These are phyloP conservation scores for Montipora foliosa DNA, from an alignment of 64 coral and sea anemone species.

Conservation along the genomic window DNA sequence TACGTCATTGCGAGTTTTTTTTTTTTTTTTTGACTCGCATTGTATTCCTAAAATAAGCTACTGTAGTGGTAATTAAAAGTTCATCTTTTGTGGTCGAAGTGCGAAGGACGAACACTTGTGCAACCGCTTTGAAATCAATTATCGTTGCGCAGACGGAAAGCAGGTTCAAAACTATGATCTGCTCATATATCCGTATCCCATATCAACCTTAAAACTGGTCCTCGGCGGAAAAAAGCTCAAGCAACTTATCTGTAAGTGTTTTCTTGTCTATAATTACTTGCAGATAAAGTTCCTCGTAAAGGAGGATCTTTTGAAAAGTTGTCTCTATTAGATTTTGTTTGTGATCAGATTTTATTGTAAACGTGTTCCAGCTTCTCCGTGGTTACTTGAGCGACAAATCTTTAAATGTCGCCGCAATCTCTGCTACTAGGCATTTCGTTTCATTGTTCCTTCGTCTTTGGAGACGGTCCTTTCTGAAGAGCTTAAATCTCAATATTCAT, in stretches of 20 bases:
- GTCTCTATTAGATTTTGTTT: too few species aligned
- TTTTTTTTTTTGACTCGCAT: neutral
- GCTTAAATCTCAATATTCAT: slow-evolving; percentile 41
- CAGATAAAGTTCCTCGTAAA: too few species aligned
- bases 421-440: neutral
- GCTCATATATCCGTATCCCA: too few species aligned
- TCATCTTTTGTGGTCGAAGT: neutral
- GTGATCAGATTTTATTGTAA: too few species aligned
- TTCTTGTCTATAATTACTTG: too few species aligned
- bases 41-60: neutral
- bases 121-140: neutral
- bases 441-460: neutral
- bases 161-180: too few species aligned
- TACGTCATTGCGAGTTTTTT: neutral
- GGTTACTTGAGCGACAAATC: neutral
- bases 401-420: neutral
- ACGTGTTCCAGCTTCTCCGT: neutral
- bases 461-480: neutral
- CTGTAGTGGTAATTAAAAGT: neutral
- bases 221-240: too few species aligned
- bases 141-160: neutral
- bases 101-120: neutral
- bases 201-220: too few species aligned
- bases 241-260: too few species aligned
- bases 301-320: too few species aligned